A percentile compares a stretch with the other conserved stretches of the same genome.
Conservation (phyloP, 2,888 invertebrate genomes). For the Sesia apiformis region DNA sequence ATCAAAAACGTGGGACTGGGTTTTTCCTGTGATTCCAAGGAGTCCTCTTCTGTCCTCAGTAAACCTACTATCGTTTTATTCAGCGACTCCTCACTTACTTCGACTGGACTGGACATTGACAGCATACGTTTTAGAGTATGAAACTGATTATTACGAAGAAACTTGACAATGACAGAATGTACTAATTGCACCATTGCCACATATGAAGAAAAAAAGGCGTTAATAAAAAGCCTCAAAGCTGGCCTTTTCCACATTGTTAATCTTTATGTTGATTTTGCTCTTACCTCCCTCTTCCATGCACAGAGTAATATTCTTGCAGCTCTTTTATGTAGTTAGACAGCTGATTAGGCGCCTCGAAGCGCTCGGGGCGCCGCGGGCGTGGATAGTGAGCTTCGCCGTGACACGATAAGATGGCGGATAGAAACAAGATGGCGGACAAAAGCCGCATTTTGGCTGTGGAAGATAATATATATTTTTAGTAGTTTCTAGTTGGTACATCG, state of each 20-base stretch:
- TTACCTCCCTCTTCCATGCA: slow-evolving; percentile 62
- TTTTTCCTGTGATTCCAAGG: too few species aligned
- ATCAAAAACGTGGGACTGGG: too few species aligned
- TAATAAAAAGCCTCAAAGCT: not conserved
- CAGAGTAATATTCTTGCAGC: slow-evolving; percentile 61
- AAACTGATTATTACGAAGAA: too few species aligned
- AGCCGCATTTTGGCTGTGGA: slow-evolving; percentile 42
- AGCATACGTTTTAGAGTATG: too few species aligned
- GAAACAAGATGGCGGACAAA: slow-evolving; percentile 41
- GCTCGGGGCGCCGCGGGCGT: slow-evolving; percentile 63
- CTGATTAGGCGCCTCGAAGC: slow-evolving; percentile 61
- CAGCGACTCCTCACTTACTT: too few species aligned
- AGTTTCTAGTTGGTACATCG: too few species aligned
- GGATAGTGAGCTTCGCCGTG: slow-evolving; percentile 52
- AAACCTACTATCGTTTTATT: too few species aligned
- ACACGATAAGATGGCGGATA: slow-evolving; percentile 48
- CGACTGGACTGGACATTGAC: too few species aligned
- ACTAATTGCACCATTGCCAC: too few species aligned
- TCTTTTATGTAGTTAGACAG: slow-evolving; percentile 62
- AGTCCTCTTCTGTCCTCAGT: too few species aligned
- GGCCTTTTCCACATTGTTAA: not conserved
- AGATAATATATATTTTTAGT: not conserved
- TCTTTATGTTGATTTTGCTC: not conserved
- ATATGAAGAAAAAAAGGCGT: too few species aligned
- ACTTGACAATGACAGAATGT: too few species aligned